These are phyloP conservation scores for Pseudochaenichthys georgianus DNA, from an alignment of 2,797 vertebrate species.

Conservation along the genomic window DNA sequence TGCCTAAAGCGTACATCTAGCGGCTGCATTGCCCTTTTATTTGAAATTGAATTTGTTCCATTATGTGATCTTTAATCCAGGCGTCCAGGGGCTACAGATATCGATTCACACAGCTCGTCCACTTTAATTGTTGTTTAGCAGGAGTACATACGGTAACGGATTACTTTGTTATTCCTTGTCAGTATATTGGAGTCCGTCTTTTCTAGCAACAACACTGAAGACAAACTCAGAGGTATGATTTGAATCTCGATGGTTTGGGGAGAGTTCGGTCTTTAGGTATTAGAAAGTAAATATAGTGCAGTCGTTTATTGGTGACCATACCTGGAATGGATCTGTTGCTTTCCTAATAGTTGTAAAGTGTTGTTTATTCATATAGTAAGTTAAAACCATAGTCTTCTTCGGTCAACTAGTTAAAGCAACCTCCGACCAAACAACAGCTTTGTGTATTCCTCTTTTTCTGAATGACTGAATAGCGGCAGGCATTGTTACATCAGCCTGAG, in stretches of 20 bases:
- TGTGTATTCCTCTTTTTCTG: not conserved
- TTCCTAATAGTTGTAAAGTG: not conserved
- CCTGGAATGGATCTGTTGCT: not conserved
- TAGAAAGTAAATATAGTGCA: not conserved
- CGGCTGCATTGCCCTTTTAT: slow-evolving; percentile 81
- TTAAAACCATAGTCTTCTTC: not conserved
- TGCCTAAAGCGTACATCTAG: slow-evolving; percentile 76
- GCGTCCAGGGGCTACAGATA: slow-evolving; percentile 72
- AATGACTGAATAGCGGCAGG: not conserved
- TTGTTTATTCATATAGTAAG: not conserved
- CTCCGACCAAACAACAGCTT: not conserved
- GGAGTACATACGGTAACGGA: slow-evolving; percentile 59
- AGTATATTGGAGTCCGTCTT: slow-evolving; percentile 39
- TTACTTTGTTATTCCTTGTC: slow-evolving; percentile 58
- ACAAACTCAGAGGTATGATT: slow-evolving; percentile 3
- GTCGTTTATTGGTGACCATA: not conserved
- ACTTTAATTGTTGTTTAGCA: slow-evolving; percentile 75
- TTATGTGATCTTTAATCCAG: slow-evolving; percentile 82
- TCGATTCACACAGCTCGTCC: slow-evolving; percentile 67
- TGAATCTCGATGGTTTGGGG: not conserved
- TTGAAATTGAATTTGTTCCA: slow-evolving; percentile 84
- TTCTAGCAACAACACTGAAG: not conserved
- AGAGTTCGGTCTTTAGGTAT: not conserved
- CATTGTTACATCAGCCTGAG: not conserved
- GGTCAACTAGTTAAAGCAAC: not conserved